Base-by-base conservation (phyloP, 2,113 vertebrate genomes). In the Syrmaticus mikado region DNA sequence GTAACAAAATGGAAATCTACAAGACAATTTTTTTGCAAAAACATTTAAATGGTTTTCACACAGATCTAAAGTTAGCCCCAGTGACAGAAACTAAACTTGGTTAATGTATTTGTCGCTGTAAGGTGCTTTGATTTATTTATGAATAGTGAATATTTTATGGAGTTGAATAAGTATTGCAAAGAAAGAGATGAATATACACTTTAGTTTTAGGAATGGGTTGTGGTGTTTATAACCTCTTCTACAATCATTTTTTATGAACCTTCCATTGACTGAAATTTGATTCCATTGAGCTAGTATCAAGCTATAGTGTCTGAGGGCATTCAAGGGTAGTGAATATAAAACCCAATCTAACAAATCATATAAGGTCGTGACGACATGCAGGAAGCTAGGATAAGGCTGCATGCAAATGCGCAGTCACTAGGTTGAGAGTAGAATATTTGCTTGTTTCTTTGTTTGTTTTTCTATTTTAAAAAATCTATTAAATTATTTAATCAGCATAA, bases 111-210 rank as follows among this genome's bases (percentile, higher is more conserved):
- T 95, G 91, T 94, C 90, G 90, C 91, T 92, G 65, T 93, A 91
- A 96, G 87, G 91, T 96, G 89, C 1, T 0, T 64, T 96, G 95
- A 83, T 92, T 96, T 96, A 94, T 97, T 96, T 96, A 97, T 97
- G 90, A 97, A 91, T 57, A 83, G 93, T 88, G 91, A 96, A 96
- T 94, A 93, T 92, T 95, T 97, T 94, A 92, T 85, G 85, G 68
- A 94, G 61, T 85, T 91, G 91, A 96, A 94, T 92, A 79, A 92
- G n/a, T 88, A 88, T 38, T 81, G 65, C 65, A 91, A 75, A 91
- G 89, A 88, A 55, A 40, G 73, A 86, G 90, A 95, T 90, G 75
- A 94, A 95, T 94, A 94, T 90, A 94, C 94, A 77, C 89, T 93
- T 82, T 79, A 74, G 43, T 67, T 93, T 91, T 89, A 82, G 93